Percentiles rank a stretch among this genome's conserved stretches.
Conservation (phyloP, 2,888 invertebrate genomes). For the Crocallis elinguaria region DNA sequence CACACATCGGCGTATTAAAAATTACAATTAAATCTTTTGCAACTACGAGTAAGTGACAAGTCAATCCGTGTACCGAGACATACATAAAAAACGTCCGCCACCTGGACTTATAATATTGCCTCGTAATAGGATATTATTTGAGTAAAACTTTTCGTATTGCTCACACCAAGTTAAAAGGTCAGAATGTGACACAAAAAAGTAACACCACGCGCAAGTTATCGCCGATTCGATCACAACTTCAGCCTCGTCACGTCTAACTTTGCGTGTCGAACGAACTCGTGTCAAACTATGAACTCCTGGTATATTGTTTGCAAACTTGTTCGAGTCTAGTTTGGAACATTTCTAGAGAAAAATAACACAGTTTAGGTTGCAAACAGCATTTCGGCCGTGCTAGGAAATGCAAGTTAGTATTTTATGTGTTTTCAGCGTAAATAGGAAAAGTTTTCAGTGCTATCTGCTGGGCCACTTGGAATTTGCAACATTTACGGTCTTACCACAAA, state of each 20-base stretch:
- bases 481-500: neutral
- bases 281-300: slow-evolving; percentile 30
- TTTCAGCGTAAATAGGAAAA: neutral
- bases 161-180: slow-evolving; percentile 12
- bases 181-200: slow-evolving; percentile 15
- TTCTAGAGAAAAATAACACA: slow-evolving; percentile 20
- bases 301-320: slow-evolving; percentile 36
- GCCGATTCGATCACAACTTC: slow-evolving; percentile 31
- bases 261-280: slow-evolving; percentile 28
- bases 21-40: too few relatives aligned
- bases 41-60: too few relatives aligned
- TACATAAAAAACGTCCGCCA: too few relatives aligned
- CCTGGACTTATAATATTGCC: too few relatives aligned
- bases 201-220: slow-evolving; percentile 19
- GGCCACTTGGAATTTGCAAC: neutral
- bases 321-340: slow-evolving; percentile 7
- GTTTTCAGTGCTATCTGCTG: neutral
- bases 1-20: too few relatives aligned
- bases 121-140: too few relatives aligned
- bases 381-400: slow-evolving; percentile 1
- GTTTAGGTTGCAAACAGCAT: slow-evolving; percentile 17
- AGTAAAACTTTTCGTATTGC: neutral
- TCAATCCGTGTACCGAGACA: too few relatives aligned
- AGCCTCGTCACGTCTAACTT: slow-evolving; percentile 32
- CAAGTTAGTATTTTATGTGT: neutral